Evolutionary conservation across 2,113 vertebrate genomes (phyloP).

Genomic region (Halichoeres trimaculatus): DNA sequence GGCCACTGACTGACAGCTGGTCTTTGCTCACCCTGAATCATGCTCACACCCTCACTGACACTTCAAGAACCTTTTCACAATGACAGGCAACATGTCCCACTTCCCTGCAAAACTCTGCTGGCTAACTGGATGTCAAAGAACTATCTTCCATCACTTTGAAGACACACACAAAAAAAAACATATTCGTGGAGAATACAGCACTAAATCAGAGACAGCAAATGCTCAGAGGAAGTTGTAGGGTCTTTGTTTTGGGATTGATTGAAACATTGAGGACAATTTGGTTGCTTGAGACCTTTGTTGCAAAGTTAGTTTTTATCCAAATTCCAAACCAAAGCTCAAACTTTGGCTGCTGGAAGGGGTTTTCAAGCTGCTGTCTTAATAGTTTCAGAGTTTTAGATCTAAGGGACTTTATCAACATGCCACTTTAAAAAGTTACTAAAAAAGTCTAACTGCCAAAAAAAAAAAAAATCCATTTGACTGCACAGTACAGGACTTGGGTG

Average conservation of each 20-base stretch:
- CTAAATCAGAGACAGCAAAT: constrained; percentile 25
- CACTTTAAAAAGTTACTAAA: neutral
- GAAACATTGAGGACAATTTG: constrained; percentile 50
- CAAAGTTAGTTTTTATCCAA: constrained; percentile 27
- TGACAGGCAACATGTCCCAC: constrained; percentile 70
- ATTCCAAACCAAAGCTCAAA: constrained; percentile 34
- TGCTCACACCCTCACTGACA: constrained; percentile 43
- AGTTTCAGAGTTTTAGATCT: constrained; percentile 12
- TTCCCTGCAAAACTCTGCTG: constrained; percentile 48
- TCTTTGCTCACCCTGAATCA: constrained; percentile 67
- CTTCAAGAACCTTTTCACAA: constrained; percentile 51
- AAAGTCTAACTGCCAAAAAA: neutral
- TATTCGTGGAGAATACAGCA: constrained; percentile 60
- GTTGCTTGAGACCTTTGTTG: constrained; percentile 23
- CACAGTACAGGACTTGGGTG: neutral
- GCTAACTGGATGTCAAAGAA: constrained; percentile 75
- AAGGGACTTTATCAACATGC: neutral
- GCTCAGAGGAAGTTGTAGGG: constrained; percentile 23
- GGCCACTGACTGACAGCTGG: constrained; percentile 67
- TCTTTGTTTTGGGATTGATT: constrained; percentile 38
- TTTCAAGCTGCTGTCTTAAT: neutral
- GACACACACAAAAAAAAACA: constrained; percentile 23
- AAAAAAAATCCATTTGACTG: neutral
- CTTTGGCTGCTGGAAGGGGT: constrained; percentile 18
- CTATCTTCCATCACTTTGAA: constrained; percentile 35